phyloP scores from a whole-genome alignment of 2,888 invertebrate genomes.

The Macrophya annulata region DNA sequence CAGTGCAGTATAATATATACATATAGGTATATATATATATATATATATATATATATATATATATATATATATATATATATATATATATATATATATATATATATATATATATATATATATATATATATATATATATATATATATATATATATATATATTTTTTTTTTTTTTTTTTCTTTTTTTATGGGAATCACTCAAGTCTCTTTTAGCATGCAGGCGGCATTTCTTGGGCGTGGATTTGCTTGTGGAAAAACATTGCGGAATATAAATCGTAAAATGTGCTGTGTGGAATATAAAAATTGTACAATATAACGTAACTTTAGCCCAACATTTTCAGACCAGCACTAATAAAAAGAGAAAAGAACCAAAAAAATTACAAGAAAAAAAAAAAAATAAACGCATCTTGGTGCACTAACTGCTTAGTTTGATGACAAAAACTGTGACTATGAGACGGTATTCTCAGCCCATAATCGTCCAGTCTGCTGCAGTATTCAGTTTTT shows the following conservation, averaged over 20 bases:
- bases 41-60: neutral
- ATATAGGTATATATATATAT: too few relatives aligned
- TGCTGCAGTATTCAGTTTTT: neutral
- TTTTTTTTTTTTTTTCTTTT: neutral
- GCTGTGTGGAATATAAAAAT: constrained; percentile 16
- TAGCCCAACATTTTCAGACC: neutral
- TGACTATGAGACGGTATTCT: neutral
- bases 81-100: neutral
- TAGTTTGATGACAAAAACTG: neutral
- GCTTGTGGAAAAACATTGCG: constrained; percentile 11
- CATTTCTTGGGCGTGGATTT: constrained; percentile 8
- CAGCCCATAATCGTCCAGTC: neutral
- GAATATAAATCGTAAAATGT: constrained; percentile 19
- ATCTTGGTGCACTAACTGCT: neutral
- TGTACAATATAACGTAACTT: neutral
- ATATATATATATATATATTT: too few relatives aligned
- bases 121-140: neutral
- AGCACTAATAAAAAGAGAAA: neutral
- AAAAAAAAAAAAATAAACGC: neutral
- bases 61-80: too few relatives aligned
- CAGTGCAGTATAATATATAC: neutral
- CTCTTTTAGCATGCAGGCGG: constrained; percentile 36
- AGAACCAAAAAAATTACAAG: neutral
- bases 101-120: neutral
- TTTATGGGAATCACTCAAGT: constrained; percentile 16